phyloP scores from a whole-genome alignment of 2,113 vertebrate genomes.

The Pampusana beccarii region DNA sequence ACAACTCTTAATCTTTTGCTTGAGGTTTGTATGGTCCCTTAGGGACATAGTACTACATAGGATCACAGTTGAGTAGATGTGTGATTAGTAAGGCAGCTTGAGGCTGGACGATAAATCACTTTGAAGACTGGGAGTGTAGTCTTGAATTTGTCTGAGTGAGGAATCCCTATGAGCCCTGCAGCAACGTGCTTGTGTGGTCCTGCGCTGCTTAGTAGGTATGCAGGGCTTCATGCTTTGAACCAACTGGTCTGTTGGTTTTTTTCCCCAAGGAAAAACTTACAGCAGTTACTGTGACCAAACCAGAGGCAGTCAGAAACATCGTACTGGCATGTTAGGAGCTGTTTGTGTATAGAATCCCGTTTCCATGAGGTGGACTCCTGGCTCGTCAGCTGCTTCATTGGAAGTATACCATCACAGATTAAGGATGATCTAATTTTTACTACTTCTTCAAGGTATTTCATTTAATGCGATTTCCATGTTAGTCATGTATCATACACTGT shows the following conservation, averaged over 20 bases:
- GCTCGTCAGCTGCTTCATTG: not conserved
- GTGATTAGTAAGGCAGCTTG: conserved; percentile 12
- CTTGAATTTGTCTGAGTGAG: not conserved
- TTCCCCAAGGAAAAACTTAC: not conserved
- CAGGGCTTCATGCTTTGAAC: conserved; percentile 6
- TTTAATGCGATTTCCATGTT: not conserved
- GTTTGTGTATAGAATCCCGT: not conserved
- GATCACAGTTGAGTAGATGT: not conserved
- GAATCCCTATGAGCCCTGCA: conserved; percentile 19
- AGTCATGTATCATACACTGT: conserved; percentile 4
- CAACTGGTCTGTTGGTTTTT: not conserved
- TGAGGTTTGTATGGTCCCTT: not conserved
- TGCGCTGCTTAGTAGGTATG: not conserved
- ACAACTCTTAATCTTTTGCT: not conserved
- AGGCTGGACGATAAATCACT: conserved; percentile 37
- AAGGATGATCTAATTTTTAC: conserved; percentile 15
- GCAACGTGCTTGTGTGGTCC: conserved; percentile 10
- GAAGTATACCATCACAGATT: not conserved
- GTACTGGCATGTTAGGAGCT: not conserved
- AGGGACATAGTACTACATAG: not conserved
- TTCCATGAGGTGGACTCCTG: not conserved
- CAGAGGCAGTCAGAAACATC: not conserved
- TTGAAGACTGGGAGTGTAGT: not conserved
- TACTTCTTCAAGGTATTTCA: conserved; percentile 1
- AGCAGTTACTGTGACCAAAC: not conserved